Evolutionary conservation across 2,888 invertebrate species (phyloP), one percentile per base, ranked within the genome.

Genomic region (Tetheella fluctuosa): DNA sequence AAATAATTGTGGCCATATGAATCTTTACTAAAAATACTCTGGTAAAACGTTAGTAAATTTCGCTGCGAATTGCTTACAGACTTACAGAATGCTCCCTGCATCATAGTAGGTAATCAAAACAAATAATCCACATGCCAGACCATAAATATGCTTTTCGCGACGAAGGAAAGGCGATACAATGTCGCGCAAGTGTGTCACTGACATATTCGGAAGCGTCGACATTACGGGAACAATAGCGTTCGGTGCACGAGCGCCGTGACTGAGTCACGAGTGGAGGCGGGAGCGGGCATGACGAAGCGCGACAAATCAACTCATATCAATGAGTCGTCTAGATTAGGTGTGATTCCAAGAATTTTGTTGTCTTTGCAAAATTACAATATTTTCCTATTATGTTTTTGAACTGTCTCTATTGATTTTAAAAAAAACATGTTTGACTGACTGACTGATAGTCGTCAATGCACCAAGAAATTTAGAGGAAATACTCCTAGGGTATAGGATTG

Each of bases 101-200:
- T 48, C 61, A 57, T 59, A 59, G 54, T n/a, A n/a, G n/a, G n/a
- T 57, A 60, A 62, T 63, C 62, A 59, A 59, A 64, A 64, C 62
- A 65, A 65, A 65, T 64, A 57, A 62, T 65, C 62, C 66, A 64
- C 64, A 59, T 61, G 67, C 68, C 64, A 63, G 65, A 48, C 64
- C 64, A 58, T 64, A 63, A 64, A 59, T 56, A 48, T 28, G 15
- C 7, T 63, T 30, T 64, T 63, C 54, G 59, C 56, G 63, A 69
- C 59, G 66, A 67, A 68, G 64, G 72, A 67, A 65, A 66, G 17
- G 69, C 70, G 64, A 60, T 63, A 65, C 71, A 67, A 65, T 64
- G 76, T 70, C 77, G 72, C 65, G 65, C 62, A 73, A 67, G 64
- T 67, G 71, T 76, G 77, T 75, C 77, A 74, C 67, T 65, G 62